Evolutionary conservation across 2,888 invertebrate species (phyloP).

Genomic region (Sarcophaga subvicina): DNA sequence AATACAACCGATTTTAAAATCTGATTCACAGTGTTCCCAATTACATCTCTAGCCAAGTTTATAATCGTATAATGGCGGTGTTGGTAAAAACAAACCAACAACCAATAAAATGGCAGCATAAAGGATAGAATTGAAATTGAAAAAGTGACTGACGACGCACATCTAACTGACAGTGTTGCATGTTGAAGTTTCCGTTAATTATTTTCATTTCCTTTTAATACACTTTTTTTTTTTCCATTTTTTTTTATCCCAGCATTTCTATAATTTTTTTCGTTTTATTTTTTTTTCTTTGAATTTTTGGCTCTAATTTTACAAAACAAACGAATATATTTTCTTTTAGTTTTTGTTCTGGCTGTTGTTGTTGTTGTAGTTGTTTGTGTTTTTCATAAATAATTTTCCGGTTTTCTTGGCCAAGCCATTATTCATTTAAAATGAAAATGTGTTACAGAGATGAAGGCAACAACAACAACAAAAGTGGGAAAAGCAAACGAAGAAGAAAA

Average conservation of each 20-base stretch:
- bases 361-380: neutral
- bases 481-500: neutral
- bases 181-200: constrained; percentile 4
- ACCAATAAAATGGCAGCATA: neutral
- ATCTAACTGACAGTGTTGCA: constrained; percentile 8
- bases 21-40: too few relatives aligned
- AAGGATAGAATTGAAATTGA: neutral
- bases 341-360: neutral
- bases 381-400: constrained; percentile 25
- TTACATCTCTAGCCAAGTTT: too few relatives aligned
- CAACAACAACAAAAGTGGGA: neutral
- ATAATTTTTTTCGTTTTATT: neutral
- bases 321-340: neutral
- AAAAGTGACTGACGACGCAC: constrained; percentile 6
- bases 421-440: constrained; percentile 11
- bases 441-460: constrained; percentile 6
- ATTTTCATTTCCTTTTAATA: neutral
- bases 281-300: neutral
- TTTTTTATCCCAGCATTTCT: neutral
- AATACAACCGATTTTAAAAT: too few relatives aligned
- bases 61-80: neutral
- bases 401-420: neutral
- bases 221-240: neutral
- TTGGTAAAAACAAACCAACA: neutral
- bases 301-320: constrained; percentile 18